phyloP scores from a whole-genome alignment of 2,888 invertebrate genomes.

The Thymelicus sylvestris region DNA sequence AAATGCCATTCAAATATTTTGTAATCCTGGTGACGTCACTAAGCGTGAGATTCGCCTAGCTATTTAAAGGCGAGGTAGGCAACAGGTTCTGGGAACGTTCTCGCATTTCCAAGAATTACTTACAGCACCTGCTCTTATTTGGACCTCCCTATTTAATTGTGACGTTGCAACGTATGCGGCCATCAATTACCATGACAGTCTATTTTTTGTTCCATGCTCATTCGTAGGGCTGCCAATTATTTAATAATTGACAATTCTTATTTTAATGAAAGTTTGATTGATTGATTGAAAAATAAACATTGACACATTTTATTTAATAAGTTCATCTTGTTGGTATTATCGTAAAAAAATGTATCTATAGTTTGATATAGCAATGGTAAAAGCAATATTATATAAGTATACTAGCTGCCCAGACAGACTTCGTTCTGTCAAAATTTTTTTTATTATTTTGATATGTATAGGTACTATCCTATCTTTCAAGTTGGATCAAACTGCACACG shows the following conservation, averaged over 20 bases:
- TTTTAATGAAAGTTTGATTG: no score
- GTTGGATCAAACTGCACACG: no score
- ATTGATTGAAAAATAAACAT: no score
- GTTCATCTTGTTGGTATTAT: no score
- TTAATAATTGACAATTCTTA: not conserved
- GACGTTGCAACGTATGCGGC: conserved; percentile 60
- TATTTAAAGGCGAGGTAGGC: conserved; percentile 49
- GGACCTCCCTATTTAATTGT: conserved; percentile 64
- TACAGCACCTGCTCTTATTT: conserved; percentile 69
- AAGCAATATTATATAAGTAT: no score
- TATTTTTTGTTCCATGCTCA: conserved; percentile 52
- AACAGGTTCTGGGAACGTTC: conserved; percentile 68
- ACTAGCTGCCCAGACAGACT: no score
- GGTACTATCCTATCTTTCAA: no score
- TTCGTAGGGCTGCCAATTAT: conserved; percentile 19
- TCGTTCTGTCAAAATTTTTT: no score
- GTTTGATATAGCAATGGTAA: no score
- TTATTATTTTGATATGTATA: no score
- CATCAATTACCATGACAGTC: conserved; percentile 68
- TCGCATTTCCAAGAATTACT: conserved; percentile 64
- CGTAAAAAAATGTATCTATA: no score
- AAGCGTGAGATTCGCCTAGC: conserved; percentile 51
- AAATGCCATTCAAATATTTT: conserved; percentile 38
- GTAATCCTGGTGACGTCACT: conserved; percentile 63
- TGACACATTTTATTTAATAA: no score